Conservation (phyloP, 2,113 vertebrate genomes). For the Syngnathus typhle region DNA sequence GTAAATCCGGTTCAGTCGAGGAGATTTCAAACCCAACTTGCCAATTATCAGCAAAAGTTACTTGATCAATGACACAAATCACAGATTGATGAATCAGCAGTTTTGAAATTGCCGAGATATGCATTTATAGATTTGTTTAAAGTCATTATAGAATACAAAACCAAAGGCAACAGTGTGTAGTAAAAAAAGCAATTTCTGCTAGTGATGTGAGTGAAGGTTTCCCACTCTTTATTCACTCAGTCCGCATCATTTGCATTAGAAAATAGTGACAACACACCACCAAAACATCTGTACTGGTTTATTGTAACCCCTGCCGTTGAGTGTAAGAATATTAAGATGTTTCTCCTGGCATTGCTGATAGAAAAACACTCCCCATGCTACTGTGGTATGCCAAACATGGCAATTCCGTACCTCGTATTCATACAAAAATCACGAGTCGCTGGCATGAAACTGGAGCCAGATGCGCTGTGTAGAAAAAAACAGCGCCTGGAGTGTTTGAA, state of each 20-base stretch:
- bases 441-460: no score
- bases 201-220: not conserved
- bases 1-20: not conserved
- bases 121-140: not conserved
- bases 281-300: no score
- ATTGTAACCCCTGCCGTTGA: no score
- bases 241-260: not conserved
- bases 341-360: no score
- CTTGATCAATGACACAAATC: not conserved
- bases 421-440: no score
- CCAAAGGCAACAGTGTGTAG: not conserved
- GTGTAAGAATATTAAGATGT: no score
- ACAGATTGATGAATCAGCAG: not conserved
- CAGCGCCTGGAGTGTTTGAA: no score
- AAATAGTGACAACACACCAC: not conserved
- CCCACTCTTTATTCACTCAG: not conserved
- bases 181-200: not conserved
- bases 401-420: no score
- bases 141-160: not conserved
- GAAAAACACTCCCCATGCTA: no score
- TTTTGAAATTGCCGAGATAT: not conserved
- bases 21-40: not conserved
- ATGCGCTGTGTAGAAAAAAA: no score
- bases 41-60: not conserved
- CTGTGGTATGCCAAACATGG: no score